These are phyloP conservation scores for Bubo blakistoni DNA, from an alignment of 2,113 vertebrate species.

Conservation along the genomic window DNA sequence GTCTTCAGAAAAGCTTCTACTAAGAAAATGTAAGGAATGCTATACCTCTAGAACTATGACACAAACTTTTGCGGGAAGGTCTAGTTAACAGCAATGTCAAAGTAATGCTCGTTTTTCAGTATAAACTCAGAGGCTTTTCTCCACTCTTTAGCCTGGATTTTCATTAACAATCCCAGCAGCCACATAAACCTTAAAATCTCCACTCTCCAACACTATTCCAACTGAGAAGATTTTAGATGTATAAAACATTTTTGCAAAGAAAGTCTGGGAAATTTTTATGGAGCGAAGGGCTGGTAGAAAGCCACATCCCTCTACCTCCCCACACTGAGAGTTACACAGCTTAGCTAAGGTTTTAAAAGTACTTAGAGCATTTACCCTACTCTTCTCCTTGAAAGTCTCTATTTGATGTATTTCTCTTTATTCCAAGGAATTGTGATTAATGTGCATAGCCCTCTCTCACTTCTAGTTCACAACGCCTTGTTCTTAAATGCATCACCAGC, in stretches of 20 bases:
- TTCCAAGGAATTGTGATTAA: background rate
- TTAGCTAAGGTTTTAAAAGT: background rate
- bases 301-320: background rate
- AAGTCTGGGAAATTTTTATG: background rate
- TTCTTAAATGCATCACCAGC: background rate
- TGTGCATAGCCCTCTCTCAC: background rate
- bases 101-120: background rate
- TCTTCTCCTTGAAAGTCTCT: background rate
- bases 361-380: background rate
- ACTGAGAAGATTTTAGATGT: background rate
- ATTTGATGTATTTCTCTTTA: background rate
- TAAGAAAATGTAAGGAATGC: background rate
- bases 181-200: background rate
- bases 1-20: background rate
- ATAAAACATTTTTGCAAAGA: background rate
- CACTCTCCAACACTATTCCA: background rate
- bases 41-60: background rate
- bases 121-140: background rate
- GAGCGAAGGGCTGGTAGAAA: background rate
- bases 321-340: background rate
- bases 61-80: background rate
- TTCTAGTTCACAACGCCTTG: background rate
- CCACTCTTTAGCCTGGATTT: background rate
- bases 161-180: background rate
- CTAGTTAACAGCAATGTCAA: background rate